Evolutionary conservation across 1,140 invertebrate species (phyloP).

Genomic region (Papilio machaon): DNA sequence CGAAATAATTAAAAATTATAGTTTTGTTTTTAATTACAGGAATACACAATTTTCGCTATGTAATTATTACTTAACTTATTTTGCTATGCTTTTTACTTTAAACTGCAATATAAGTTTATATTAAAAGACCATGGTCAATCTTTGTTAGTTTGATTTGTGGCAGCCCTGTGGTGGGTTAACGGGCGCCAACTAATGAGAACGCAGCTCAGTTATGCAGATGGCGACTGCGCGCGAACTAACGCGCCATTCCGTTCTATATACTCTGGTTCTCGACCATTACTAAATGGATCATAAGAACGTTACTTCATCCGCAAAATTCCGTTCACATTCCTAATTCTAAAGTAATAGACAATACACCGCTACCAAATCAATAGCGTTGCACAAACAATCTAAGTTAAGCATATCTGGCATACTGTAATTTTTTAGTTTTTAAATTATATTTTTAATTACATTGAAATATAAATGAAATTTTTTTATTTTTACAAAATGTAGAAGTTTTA

Average conservation of each 20-base stretch:
- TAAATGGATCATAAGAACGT: constrained; percentile 26
- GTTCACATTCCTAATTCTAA: constrained; percentile 8
- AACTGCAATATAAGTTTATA: background rate
- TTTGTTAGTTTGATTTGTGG: background rate
- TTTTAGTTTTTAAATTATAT: background rate
- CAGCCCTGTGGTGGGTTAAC: constrained; percentile 10
- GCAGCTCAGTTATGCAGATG: constrained; percentile 25
- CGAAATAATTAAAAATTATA: too few species aligned
- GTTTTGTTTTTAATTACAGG: too few species aligned
- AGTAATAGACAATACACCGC: background rate
- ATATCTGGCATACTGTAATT: background rate
- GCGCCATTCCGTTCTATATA: constrained; percentile 25
- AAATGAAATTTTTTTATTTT: too few species aligned
- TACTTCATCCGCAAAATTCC: constrained; percentile 17
- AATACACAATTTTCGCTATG: too few species aligned
- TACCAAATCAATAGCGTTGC: background rate
- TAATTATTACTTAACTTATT: too few species aligned
- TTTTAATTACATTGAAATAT: background rate
- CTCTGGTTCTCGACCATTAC: constrained; percentile 22
- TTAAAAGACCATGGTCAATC: background rate
- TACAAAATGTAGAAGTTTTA: too few species aligned
- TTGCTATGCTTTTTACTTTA: too few species aligned
- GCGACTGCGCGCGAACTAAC: constrained; percentile 15
- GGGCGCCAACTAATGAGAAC: constrained; percentile 25
- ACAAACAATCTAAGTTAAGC: background rate